Evolutionary conservation across 2,113 vertebrate species (phyloP).

Genomic region (Nasalis larvatus): DNA sequence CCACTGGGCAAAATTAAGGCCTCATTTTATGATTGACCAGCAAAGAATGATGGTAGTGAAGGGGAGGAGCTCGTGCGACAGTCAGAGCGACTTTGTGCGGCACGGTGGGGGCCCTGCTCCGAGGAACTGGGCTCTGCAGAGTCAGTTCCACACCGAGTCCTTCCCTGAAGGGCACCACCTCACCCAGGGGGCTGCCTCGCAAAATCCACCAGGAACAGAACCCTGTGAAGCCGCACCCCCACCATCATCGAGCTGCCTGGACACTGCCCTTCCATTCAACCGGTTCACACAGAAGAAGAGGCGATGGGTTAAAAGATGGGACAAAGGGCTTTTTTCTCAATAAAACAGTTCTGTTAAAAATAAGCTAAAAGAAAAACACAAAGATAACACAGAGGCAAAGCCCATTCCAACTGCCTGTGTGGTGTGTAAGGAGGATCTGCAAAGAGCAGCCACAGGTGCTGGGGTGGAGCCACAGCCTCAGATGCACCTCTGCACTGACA

Average conservation of each 20-base stretch:
- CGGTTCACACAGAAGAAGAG: neutral
- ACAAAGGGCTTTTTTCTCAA: neutral
- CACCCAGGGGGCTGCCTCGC: neutral
- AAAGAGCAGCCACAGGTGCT: accelerated
- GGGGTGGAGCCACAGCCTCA: neutral
- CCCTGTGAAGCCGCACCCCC: neutral
- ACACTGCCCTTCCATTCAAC: neutral
- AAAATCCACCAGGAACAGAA: neutral
- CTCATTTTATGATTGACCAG: neutral
- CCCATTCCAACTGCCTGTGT: accelerated
- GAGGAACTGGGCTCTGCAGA: neutral
- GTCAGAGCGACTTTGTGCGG: neutral
- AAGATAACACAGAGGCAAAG: neutral
- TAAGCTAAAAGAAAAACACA: neutral
- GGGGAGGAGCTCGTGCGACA: neutral
- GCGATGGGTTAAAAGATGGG: neutral
- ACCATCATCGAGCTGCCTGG: neutral
- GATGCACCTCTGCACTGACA: accelerated
- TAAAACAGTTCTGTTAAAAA: neutral
- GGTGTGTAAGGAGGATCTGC: neutral
- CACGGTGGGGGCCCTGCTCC: neutral
- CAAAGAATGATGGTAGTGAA: neutral
- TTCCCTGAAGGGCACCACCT: accelerated
- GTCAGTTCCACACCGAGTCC: neutral
- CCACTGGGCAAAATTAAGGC: neutral